A percentile compares a stretch with the other conserved stretches of the same genome.
Conservation (phyloP, 2,113 vertebrate genomes). For the Poeciliopsis prolifica region DNA sequence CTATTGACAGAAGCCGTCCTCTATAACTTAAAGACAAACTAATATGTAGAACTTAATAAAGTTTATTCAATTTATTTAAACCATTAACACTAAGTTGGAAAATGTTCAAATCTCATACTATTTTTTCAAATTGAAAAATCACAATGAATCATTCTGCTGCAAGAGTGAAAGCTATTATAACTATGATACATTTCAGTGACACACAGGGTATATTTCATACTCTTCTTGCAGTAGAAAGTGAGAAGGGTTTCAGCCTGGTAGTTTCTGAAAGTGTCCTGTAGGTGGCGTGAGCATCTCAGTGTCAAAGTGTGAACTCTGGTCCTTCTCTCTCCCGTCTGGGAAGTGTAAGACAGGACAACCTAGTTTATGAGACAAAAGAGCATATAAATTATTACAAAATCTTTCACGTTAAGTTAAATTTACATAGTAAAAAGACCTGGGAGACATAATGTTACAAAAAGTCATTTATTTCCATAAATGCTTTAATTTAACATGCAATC, state of each 20-base stretch:
- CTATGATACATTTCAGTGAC: not conserved
- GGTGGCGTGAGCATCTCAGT: conserved; percentile 71
- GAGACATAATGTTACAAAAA: not conserved
- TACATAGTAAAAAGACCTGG: not conserved
- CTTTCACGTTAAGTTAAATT: not conserved
- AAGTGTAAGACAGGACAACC: conserved; percentile 75
- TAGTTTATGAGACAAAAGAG: conserved; percentile 31
- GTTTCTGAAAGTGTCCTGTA: conserved; percentile 78
- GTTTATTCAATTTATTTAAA: no score
- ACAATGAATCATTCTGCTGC: no score
- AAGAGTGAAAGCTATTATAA: no score
- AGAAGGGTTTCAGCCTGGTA: conserved; percentile 81
- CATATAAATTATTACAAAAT: not conserved
- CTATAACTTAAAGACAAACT: no score
- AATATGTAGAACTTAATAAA: no score
- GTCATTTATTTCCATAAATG: no score
- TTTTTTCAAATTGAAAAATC: no score
- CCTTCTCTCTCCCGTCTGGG: conserved; percentile 63
- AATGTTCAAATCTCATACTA: no score
- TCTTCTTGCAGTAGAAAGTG: conserved; percentile 82
- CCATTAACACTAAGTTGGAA: no score
- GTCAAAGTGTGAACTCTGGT: conserved; percentile 76
- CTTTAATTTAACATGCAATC: no score
- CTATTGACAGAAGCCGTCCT: not conserved
- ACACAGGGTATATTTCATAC: conserved; percentile 45